phyloP scores from a whole-genome alignment of 1,140 invertebrate genomes.

The Drosophila micromelanica region DNA sequence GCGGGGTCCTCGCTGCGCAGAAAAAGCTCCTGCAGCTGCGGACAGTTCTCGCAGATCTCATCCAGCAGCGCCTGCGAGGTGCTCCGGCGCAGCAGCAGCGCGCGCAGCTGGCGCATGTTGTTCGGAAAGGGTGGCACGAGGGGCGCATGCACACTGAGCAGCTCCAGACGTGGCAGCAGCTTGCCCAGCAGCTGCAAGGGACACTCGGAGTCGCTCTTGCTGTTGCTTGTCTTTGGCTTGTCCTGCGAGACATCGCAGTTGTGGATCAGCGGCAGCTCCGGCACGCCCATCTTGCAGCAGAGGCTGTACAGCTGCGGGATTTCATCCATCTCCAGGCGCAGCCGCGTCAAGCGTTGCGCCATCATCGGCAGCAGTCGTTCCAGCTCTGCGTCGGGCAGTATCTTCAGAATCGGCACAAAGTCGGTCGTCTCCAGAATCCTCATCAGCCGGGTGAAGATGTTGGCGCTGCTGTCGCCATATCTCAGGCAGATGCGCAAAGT shows the following conservation, averaged over 20 bases:
- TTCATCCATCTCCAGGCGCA: slow-evolving; percentile 35
- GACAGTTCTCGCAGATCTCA: slow-evolving; percentile 34
- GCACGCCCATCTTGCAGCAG: not conserved
- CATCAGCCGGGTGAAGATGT: slow-evolving; percentile 26
- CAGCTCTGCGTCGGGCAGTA: slow-evolving; percentile 25
- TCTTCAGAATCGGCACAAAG: slow-evolving; percentile 6
- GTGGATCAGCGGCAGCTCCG: not conserved
- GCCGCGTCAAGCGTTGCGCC: not conserved
- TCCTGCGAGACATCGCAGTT: slow-evolving; percentile 7
- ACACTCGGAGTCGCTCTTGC: not conserved
- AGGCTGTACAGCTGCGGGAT: not conserved
- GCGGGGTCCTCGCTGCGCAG: slow-evolving; percentile 11
- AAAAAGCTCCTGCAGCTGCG: slow-evolving; percentile 16
- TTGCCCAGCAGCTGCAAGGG: slow-evolving; percentile 2
- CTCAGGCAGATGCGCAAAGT: slow-evolving; percentile 26
- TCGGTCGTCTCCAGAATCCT: slow-evolving; percentile 9
- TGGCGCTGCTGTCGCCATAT: slow-evolving; percentile 1
- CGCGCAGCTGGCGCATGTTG: slow-evolving; percentile 2
- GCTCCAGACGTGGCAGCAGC: slow-evolving; percentile 31
- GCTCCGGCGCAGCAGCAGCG: slow-evolving; percentile 9
- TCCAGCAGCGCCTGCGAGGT: slow-evolving; percentile 12
- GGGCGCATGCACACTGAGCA: slow-evolving; percentile 12
- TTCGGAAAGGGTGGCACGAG: slow-evolving; percentile 25
- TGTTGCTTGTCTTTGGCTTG: not conserved
- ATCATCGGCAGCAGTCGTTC: slow-evolving; percentile 33